Base-by-base conservation (phyloP, 2,888 invertebrate genomes). In the Ferdinandea cuprea region DNA sequence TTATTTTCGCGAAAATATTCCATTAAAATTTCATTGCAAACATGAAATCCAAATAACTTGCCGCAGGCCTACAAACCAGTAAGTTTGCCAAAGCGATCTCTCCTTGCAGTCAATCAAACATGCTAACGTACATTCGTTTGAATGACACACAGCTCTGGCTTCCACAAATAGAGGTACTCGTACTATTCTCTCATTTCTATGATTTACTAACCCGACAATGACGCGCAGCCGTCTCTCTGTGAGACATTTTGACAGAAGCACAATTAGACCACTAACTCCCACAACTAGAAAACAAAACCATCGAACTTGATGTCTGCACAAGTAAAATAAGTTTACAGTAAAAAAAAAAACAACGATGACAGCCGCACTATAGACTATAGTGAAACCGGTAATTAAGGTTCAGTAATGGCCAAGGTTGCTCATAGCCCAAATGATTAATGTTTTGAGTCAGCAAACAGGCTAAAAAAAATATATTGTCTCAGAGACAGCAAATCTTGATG, bases 181-280 rank as follows among this genome's bases (percentile, higher is more conserved):
- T 52, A 61, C 48, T 19, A 32, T 63, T 63, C 35, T 63, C 35
- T 42, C 58, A 58, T 63, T 69, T 69, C 76, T 69, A 76, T 81
- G 76, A 81, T 65, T 81, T 76, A 81, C 65, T 72, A 59, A 72
- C 72, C 59, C 44, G 19, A 50, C 61, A 77, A 37, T 54, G 48
- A 77, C 59, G 42, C 48, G 52, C 59, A 15, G 32, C 13, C 50
- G 30, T 30, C 28, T 77, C 77, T 72, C 81, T 66, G 30, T 66
- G 59, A 68, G 81, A 83, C 81, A 72, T 77, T 83, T 83, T 83
- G 81, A 83, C 81, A 83, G 81, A 77, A 77, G 66, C 77, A 77
- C 81, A 83, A 83, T 83, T 83, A 83, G 69, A 81, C 72, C 58
- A 40, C 77, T 56, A 65, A 83, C 81, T 83, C 81, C 81, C 81